Evolutionary conservation across 2,797 vertebrate genomes (phyloP).

Genomic region (Chromis chromis): DNA sequence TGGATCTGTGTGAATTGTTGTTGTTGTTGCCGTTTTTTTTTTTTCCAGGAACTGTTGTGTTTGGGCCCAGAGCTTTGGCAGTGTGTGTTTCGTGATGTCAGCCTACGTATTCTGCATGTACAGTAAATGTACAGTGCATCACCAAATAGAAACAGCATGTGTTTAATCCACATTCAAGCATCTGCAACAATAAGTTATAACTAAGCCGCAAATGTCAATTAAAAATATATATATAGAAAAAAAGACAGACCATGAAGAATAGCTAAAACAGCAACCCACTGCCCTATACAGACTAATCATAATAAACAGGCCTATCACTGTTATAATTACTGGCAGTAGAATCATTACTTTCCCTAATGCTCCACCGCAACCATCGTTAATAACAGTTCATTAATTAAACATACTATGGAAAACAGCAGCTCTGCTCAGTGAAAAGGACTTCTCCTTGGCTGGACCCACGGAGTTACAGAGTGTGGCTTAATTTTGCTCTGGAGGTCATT

Average conservation of each 20-base stretch:
- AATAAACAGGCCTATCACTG: conserved; percentile 61
- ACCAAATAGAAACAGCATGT: conserved; percentile 11
- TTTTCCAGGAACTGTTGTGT: conserved; percentile 46
- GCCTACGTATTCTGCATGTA: neutral
- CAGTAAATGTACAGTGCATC: neutral
- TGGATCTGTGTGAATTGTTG: conserved; percentile 49
- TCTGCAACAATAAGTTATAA: conserved; percentile 12
- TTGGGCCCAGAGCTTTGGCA: conserved; percentile 33
- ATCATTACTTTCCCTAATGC: conserved; percentile 65
- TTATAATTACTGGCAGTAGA: conserved; percentile 67
- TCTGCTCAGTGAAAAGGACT: conserved; percentile 27
- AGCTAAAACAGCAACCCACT: conserved; percentile 15
- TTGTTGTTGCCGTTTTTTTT: conserved; percentile 31
- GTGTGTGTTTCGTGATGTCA: conserved; percentile 37
- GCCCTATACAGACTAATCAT: conserved; percentile 47
- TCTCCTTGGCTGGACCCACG: conserved; percentile 54
- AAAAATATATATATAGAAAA: conserved; percentile 15
- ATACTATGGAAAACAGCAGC: conserved; percentile 62
- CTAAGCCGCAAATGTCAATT: conserved; percentile 12
- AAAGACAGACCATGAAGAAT: conserved; percentile 11
- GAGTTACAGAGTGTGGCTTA: conserved; percentile 41
- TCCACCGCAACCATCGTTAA: conserved; percentile 56
- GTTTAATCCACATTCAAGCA: conserved; percentile 12
- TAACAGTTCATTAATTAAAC: conserved; percentile 76
- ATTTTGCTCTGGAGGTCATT: conserved; percentile 66